Evolutionary conservation across 2,113 vertebrate species (phyloP).

Genomic region (Papio anubis): DNA sequence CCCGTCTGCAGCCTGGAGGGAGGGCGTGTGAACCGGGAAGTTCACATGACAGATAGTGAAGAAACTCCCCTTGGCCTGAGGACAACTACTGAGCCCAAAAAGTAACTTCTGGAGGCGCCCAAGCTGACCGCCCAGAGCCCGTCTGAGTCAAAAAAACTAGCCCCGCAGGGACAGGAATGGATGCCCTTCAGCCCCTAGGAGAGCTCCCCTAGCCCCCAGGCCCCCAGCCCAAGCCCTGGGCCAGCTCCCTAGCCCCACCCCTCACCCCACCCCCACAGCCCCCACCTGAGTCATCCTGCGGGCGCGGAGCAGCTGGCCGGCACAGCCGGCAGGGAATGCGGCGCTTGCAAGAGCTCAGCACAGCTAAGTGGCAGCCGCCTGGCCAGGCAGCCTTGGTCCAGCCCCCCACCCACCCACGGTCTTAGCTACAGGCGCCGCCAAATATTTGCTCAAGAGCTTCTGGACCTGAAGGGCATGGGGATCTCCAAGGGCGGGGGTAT

Average conservation of each 20-base stretch:
- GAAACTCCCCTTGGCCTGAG: neutral
- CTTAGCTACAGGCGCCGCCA: slow-evolving; percentile 59
- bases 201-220: neutral
- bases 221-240: neutral
- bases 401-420: neutral
- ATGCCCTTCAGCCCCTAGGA: neutral
- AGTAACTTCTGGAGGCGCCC: neutral
- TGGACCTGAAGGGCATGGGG: slow-evolving; percentile 70
- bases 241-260: neutral
- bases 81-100: neutral
- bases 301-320: neutral
- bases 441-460: slow-evolving; percentile 78
- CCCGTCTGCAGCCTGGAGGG: neutral
- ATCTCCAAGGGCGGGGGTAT: slow-evolving; percentile 64
- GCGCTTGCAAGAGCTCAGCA: neutral
- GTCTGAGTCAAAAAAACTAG: neutral
- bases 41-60: neutral
- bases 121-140: neutral
- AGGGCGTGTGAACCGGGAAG: neutral
- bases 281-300: slow-evolving; percentile 76
- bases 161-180: neutral
- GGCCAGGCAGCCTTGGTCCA: neutral
- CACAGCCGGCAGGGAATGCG: neutral
- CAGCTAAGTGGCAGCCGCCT: neutral
- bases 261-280: slow-evolving; percentile 47